Evolutionary conservation across 1,140 invertebrate genomes (phyloP), one percentile per base, ranked within the genome.

Genomic region (Cyphomyrmex costatus): DNA sequence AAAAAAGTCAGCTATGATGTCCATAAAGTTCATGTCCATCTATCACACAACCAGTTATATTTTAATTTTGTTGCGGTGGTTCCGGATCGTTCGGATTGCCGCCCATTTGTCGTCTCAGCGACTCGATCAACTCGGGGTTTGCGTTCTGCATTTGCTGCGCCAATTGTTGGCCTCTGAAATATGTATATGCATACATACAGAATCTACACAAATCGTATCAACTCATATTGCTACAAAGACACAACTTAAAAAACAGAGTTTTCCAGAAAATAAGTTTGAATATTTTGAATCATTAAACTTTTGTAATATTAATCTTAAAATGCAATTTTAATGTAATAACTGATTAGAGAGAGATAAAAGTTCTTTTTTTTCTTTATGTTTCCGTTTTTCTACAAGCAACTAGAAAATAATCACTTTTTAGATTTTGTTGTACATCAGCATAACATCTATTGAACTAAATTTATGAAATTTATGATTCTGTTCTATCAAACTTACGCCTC

Each of bases 121-220:
- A 95, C 79, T 97, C 96, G 8, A 97, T 95, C 27, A 97, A 93
- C 60, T 97, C 96, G 3, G 97, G 97, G 94, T 97, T 97, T 6
- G 95, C 94, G 78, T 93, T 95, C 89, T 97, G 96, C 95, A 98
- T 96, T 90, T 97, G 96, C 77, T 96, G 94, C 33, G 97, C 96
- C 74, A 98, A 94, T 89, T 97, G 96, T 91, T 97, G 97, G 3
- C 97, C 97, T 53, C 96, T 97, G 89, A 83, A 95, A 93, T 73
- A 89, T 66, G 68, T 74, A 63, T 74, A 63, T 10, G 53, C 7
- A 83, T 66, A 77, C 10, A 8, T 58, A 30, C 51, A 77, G 3
- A 60, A 46, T 42, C 2, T 42, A 42, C 12, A n/a, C n/a, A 21
- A 16, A 53, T n/a, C 2, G 33, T 0, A 36, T 36, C 33, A 5